A percentile compares a stretch with the other conserved stretches of the same genome.
Conservation (phyloP, 2,113 vertebrate species). For the Salvelinus sp. region DNA sequence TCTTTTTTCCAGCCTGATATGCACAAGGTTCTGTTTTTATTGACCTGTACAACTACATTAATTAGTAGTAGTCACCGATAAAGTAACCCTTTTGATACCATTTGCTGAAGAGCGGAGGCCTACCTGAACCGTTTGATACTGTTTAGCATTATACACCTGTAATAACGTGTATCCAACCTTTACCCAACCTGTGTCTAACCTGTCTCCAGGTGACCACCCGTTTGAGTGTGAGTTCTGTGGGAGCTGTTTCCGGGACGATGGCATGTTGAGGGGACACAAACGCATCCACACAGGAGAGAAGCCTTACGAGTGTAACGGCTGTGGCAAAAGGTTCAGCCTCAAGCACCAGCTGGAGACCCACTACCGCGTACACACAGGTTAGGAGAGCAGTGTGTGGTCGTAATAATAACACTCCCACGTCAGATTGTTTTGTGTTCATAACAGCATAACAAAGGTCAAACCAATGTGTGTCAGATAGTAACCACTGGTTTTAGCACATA, state of each 20-base stretch:
- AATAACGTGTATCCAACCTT: neutral
- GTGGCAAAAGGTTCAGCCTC: conserved; percentile 97
- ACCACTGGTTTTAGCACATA: no score
- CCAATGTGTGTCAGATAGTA: no score
- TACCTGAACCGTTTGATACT: no score
- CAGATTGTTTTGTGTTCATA: no score
- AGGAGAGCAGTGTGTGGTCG: conserved; percentile 36
- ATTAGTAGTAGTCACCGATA: conserved; percentile 10
- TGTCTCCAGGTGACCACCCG: conserved; percentile 88
- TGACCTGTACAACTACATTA: conserved; percentile 46
- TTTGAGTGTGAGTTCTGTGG: conserved; percentile 98
- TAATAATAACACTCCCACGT: neutral
- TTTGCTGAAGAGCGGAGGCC: no score
- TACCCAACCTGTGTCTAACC: no score
- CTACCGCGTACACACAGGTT: conserved; percentile 96
- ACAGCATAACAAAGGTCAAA: neutral
- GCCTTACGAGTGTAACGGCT: conserved; percentile 94
- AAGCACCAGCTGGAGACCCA: conserved; percentile 99
- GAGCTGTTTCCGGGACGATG: conserved; percentile 97
- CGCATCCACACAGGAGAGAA: conserved; percentile 95
- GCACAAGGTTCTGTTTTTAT: conserved; percentile 29
- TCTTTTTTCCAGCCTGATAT: conserved; percentile 34
- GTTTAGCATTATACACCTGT: neutral
- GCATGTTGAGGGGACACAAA: conserved; percentile 95
- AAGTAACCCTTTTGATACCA: conserved; percentile 18